Conservation (phyloP, 2,797 vertebrate species). For the Botia kubotai region DNA sequence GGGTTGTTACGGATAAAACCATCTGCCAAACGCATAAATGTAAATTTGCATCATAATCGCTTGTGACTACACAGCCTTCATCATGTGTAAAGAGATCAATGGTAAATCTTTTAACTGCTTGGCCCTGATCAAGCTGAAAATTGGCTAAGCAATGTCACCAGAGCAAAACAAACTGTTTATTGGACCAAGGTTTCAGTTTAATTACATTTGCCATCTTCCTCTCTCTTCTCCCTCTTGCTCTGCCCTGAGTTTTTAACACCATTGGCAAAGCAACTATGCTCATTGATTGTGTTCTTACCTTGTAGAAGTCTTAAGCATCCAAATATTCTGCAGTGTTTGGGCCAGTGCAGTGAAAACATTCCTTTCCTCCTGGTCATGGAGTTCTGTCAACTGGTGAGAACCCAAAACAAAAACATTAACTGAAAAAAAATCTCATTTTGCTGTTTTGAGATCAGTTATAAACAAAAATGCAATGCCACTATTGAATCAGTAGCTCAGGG, state of each 20-base stretch:
- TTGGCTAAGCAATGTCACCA: slow-evolving; percentile 31
- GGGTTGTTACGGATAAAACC: neutral
- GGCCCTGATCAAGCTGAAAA: neutral
- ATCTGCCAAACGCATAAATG: neutral
- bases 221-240: neutral
- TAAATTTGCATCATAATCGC: neutral
- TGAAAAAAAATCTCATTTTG: neutral
- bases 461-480: neutral
- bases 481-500: neutral
- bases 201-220: slow-evolving; percentile 37
- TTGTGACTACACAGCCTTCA: neutral
- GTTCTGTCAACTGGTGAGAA: slow-evolving; percentile 91
- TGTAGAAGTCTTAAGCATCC: slow-evolving; percentile 91
- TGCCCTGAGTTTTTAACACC: slow-evolving; percentile 3
- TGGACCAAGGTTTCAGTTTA: slow-evolving; percentile 53
- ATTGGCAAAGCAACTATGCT: slow-evolving; percentile 13
- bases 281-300: slow-evolving; percentile 25
- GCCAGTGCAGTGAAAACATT: slow-evolving; percentile 87
- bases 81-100: neutral
- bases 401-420: neutral
- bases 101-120: neutral
- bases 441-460: neutral
- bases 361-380: slow-evolving; percentile 93
- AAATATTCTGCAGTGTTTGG: slow-evolving; percentile 91
- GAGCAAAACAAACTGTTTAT: slow-evolving; percentile 55